phyloP scores from a whole-genome alignment of 2,888 invertebrate species.

The Malachius bipustulatus region DNA sequence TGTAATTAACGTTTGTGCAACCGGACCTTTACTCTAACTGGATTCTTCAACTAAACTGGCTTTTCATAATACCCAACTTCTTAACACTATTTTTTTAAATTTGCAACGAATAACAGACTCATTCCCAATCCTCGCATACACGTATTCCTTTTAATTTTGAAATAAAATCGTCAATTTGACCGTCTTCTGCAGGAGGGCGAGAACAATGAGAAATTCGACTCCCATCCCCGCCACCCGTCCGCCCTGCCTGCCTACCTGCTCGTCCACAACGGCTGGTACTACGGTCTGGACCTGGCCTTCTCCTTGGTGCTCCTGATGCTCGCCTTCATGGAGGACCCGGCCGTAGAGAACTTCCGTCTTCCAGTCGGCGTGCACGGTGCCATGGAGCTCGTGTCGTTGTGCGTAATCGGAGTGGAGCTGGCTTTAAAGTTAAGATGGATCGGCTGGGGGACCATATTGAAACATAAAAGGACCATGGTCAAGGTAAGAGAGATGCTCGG shows the following conservation, averaged over 20 bases:
- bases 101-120: too few relatives aligned
- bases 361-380: slow-evolving; percentile 72
- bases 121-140: too few relatives aligned
- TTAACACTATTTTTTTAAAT: too few relatives aligned
- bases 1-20: too few relatives aligned
- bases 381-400: slow-evolving; percentile 64
- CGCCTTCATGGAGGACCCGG: slow-evolving; percentile 72
- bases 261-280: slow-evolving; percentile 81
- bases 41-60: too few relatives aligned
- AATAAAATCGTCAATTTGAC: too few relatives aligned
- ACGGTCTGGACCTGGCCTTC: slow-evolving; percentile 65
- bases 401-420: slow-evolving; percentile 65
- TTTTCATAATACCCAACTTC: too few relatives aligned
- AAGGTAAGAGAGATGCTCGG: too few relatives aligned
- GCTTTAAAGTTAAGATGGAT: slow-evolving; percentile 76
- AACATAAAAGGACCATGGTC: slow-evolving; percentile 73
- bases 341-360: slow-evolving; percentile 59
- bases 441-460: slow-evolving; percentile 69
- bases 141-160: too few relatives aligned
- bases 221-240: slow-evolving; percentile 71
- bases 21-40: too few relatives aligned
- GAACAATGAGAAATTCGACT: slow-evolving; percentile 85
- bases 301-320: slow-evolving; percentile 61
- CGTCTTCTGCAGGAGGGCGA: slow-evolving; percentile 68
- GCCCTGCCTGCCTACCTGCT: slow-evolving; percentile 77